A percentile compares a stretch with the other conserved stretches of the same genome.
Conservation (phyloP, 2,797 vertebrate genomes). For the Acrocephalus scirpaceus region DNA sequence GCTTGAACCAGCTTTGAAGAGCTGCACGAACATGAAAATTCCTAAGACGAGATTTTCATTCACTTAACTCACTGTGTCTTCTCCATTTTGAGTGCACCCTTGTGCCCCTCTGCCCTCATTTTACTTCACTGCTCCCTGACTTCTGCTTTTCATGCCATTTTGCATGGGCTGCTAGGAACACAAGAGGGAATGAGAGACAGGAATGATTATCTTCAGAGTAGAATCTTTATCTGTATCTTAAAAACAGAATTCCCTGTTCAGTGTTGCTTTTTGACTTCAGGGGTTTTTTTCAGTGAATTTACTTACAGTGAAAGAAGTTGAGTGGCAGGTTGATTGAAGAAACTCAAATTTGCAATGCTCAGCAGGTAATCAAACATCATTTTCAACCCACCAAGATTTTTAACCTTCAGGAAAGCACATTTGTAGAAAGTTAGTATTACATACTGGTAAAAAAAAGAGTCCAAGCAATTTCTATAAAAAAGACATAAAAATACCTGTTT, state of each 20-base stretch:
- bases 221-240: neutral
- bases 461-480: neutral
- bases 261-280: neutral
- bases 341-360: neutral
- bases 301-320: neutral
- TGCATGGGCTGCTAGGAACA: neutral
- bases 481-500: neutral
- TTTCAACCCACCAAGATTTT: neutral
- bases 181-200: neutral
- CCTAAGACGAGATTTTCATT: neutral
- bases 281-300: neutral
- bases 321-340: neutral
- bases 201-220: neutral
- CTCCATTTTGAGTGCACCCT: neutral
- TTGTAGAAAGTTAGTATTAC: neutral
- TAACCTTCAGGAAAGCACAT: neutral
- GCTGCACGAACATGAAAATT: neutral
- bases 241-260: neutral
- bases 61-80: neutral
- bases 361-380: neutral
- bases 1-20: slow-evolving; percentile 39
- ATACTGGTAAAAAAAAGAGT: neutral
- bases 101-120: neutral
- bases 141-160: neutral
- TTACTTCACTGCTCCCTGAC: neutral